Evolutionary conservation across 2,113 vertebrate species (phyloP).

Genomic region (human): DNA sequence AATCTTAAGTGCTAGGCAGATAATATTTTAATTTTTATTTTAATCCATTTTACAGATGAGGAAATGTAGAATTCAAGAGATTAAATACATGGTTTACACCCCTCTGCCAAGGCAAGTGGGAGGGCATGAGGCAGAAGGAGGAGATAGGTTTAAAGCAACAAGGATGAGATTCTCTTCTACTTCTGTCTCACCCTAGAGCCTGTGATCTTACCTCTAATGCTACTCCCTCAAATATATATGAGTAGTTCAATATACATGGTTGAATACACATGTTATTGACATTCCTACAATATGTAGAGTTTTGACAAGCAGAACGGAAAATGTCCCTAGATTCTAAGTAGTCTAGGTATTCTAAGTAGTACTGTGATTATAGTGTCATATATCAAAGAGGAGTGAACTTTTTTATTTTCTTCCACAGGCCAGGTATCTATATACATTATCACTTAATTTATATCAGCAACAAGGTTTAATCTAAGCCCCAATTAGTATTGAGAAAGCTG

Average conservation of each 20-base stretch:
- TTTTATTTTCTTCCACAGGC: neutral
- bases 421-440: neutral
- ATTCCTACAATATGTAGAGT: rapidly evolving
- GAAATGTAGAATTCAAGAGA: neutral
- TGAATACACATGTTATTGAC: neutral
- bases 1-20: neutral
- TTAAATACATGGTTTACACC: neutral
- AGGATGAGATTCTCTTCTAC: neutral
- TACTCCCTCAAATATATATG: rapidly evolving
- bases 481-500: neutral
- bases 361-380: neutral
- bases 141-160: neutral
- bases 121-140: neutral
- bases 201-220: neutral
- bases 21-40: neutral
- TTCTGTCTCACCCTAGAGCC: neutral
- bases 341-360: neutral
- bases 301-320: neutral
- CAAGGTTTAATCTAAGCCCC: neutral
- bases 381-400: neutral
- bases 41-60: neutral
- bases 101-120: neutral
- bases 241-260: rapidly evolving
- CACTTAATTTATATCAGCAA: neutral
- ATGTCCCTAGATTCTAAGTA: neutral